A percentile compares a stretch with the other conserved stretches of the same genome.
Conservation (phyloP, 2,113 vertebrate species). For the Crotalus tigris region DNA sequence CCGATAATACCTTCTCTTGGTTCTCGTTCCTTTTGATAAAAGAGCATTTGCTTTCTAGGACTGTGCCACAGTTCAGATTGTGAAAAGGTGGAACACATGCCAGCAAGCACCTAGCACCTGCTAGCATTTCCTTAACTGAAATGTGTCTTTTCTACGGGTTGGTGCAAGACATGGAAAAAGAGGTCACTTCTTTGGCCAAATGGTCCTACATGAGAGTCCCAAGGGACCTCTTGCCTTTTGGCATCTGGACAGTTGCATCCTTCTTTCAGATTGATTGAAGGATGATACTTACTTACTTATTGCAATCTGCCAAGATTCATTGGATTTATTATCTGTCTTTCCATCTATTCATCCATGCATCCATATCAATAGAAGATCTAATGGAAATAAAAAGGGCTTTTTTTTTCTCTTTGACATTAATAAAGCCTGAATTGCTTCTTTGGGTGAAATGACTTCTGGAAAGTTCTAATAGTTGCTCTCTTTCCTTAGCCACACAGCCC, state of each 20-base stretch:
- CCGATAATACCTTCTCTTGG: not conserved
- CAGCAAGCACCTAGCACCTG: not conserved
- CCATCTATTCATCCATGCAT: not conserved
- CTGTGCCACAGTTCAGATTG: not conserved
- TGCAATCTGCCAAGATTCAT: not conserved
- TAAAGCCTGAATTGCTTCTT: not conserved
- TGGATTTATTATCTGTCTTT: not conserved
- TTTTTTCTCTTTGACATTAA: not conserved
- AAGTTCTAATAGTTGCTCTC: slow-evolving; percentile 68
- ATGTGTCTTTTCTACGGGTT: not conserved
- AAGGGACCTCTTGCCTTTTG: not conserved
- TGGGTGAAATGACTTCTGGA: slow-evolving; percentile 24
- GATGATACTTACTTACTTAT: not conserved
- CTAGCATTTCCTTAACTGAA: not conserved
- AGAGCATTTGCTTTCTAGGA: not conserved
- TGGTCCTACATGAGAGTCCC: not conserved
- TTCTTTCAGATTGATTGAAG: not conserved
- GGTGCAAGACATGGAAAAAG: not conserved
- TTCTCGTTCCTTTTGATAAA: not conserved
- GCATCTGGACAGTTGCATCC: not conserved
- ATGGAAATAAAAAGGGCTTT: not conserved
- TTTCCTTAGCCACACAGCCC: not conserved
- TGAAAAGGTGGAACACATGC: not conserved
- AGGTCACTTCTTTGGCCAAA: not conserved
- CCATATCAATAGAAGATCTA: not conserved